Conservation (phyloP, 35 echinoderm and acorn worm species). For the Chiridota heheva region DNA sequence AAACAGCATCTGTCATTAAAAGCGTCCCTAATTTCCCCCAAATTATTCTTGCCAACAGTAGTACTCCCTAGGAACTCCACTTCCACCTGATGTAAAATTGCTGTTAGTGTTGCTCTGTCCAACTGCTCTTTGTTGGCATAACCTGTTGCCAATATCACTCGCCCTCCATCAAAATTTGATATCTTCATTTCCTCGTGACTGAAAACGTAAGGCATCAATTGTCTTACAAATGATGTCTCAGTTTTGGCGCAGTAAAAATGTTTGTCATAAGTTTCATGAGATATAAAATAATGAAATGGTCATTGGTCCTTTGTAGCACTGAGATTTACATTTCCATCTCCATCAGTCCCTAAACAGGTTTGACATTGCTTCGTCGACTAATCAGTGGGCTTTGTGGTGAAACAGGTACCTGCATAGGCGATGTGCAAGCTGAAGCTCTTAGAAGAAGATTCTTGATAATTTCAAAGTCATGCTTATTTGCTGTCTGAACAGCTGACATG, state of each 20-base stretch:
- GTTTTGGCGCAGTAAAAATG: constrained; percentile 2
- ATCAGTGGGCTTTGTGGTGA: not conserved
- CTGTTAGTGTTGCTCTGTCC: not conserved
- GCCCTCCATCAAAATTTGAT: constrained; percentile 11
- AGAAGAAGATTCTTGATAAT: not conserved
- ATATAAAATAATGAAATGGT: not conserved
- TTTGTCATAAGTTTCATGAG: not conserved
- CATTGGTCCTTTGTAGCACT: not conserved
- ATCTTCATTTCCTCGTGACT: not conserved
- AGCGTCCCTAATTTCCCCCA: not conserved
- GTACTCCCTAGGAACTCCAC: constrained; percentile 29
- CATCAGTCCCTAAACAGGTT: not conserved
- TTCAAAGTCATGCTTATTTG: not conserved
- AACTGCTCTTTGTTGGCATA: not conserved
- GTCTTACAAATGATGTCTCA: constrained; percentile 7
- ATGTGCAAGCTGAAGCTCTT: not conserved
- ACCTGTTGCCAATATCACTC: not conserved
- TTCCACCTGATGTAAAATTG: not conserved
- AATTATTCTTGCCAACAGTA: not conserved
- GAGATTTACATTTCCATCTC: not conserved
- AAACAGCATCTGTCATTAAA: constrained; percentile 24
- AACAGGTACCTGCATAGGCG: not conserved
- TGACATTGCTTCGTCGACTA: not conserved
- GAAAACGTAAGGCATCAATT: not conserved
- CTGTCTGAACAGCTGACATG: not conserved